Conservation (phyloP, 2,797 vertebrate species). For the Hybognathus amarus region DNA sequence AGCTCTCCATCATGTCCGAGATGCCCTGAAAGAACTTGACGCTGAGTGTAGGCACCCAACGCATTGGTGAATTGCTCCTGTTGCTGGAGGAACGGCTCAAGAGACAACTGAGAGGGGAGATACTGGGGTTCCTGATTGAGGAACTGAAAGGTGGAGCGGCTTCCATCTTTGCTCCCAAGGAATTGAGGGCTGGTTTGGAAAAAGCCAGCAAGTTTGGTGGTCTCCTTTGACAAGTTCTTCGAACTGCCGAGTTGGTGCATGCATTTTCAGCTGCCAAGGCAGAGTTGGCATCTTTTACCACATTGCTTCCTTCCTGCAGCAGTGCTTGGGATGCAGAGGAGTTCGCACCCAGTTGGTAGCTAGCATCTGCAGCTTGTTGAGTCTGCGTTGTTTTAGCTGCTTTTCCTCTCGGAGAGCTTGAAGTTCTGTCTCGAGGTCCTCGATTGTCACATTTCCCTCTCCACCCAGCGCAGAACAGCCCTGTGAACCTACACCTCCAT, state of each 20-base stretch:
- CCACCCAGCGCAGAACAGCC: conserved; percentile 39
- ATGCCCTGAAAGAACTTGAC: conserved; percentile 78
- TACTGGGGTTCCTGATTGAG: conserved; percentile 56
- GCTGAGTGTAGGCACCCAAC: conserved; percentile 79
- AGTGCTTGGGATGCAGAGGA: conserved; percentile 71
- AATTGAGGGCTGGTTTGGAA: conserved; percentile 64
- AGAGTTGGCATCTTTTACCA: conserved; percentile 73
- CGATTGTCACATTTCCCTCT: conserved; percentile 70
- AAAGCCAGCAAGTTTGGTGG: conserved; percentile 74
- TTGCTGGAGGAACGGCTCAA: conserved; percentile 82
- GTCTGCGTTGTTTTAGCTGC: conserved; percentile 78
- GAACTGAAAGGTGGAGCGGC: conserved; percentile 21
- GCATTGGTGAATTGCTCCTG: conserved; percentile 87
- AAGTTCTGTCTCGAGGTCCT: conserved; percentile 85
- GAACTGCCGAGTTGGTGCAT: conserved; percentile 79
- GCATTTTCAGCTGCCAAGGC: conserved; percentile 75
- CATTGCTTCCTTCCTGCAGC: conserved; percentile 68
- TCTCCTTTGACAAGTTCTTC: conserved; percentile 73
- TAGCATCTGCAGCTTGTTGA: conserved; percentile 81
- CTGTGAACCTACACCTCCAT: conserved; percentile 49
- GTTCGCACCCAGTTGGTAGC: conserved; percentile 72
- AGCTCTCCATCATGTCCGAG: conserved; percentile 78
- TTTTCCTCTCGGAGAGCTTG: conserved; percentile 79
- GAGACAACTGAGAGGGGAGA: conserved; percentile 83
- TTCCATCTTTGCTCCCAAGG: conserved; percentile 52